Base-by-base conservation (phyloP, 2,113 vertebrate genomes). In the Ageneiosus marmoratus region DNA sequence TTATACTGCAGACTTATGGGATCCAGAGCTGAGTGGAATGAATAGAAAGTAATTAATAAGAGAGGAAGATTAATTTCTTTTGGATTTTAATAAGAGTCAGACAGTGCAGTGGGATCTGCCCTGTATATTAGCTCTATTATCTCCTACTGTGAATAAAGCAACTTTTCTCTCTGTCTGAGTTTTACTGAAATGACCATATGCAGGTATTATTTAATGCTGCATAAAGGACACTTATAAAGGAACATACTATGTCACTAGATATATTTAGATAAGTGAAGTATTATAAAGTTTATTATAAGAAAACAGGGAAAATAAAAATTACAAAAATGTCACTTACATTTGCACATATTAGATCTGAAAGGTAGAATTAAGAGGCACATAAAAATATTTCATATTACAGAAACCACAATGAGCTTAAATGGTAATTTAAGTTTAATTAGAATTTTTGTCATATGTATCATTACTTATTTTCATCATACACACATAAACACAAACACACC, bases 41-140 rank as follows among this genome's bases (percentile, higher is more conserved):
- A 80, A 87, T 67, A 58, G 70, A 85, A 69, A 76, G 76, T 82
- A 84, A 87, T 87, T 77, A 82, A 67, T 67, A 77, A 48, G 75
- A 8, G 41, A 77, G 48, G 76, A 67, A 74, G 73, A 77, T 22
- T 32, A 79, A 63, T 13, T 29, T 84, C 67, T 56, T 37, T 51
- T 50, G 79, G 63, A 53, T 84, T 78, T 65, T 50, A 80, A 46
- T 58, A 44, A 73, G n/a, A 34, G 44, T 22, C 77, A 74, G 74
- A 41, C 34, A 5, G 50, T 79, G 67, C 27, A 46, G 51, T n/a
- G 13, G 24, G 48, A 77, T 84, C 67, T 74, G 65, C 55, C 53
- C 58, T 78, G 69, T 65, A 46, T 58, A 74, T 82, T 82, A 58
- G 55, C 56, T 63, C 82, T 73, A 81, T 84, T 81, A 55, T 81